These are phyloP conservation scores for Blera fallax DNA, from an alignment of 2,888 invertebrate genomes.

Conservation along the genomic window DNA sequence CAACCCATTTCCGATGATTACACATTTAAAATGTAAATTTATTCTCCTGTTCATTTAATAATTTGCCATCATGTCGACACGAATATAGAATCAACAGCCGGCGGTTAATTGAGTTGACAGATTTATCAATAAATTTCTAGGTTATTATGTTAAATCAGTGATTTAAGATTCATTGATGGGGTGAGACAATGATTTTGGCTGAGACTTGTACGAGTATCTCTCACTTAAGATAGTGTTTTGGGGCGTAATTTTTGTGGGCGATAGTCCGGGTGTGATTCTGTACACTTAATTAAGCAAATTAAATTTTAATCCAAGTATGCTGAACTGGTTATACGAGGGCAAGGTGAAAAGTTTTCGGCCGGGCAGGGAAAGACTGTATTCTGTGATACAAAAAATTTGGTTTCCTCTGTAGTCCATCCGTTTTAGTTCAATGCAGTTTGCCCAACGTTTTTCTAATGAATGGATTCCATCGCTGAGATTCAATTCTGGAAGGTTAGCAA, in stretches of 20 bases:
- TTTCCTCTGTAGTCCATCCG: too few species aligned
- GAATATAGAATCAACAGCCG: conserved; percentile 45
- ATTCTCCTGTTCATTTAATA: conserved; percentile 56
- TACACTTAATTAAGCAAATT: conserved; percentile 4
- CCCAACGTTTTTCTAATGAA: too few species aligned
- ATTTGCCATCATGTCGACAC: conserved; percentile 55
- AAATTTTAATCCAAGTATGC: background rate
- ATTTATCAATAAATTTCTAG: conserved; percentile 53
- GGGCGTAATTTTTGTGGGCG: background rate
- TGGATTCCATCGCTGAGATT: too few species aligned
- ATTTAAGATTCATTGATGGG: conserved; percentile 29
- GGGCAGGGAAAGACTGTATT: too few species aligned
- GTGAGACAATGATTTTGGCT: background rate
- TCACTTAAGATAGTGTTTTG: background rate
- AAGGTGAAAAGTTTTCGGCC: too few species aligned
- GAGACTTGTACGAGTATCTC: background rate
- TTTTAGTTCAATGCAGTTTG: too few species aligned
- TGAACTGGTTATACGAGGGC: too few species aligned
- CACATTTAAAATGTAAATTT: conserved; percentile 65
- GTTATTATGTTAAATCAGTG: conserved; percentile 40
- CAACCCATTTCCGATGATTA: conserved; percentile 51
- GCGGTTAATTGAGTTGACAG: conserved; percentile 63
- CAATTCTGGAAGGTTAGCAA: too few species aligned
- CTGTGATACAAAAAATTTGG: too few species aligned
- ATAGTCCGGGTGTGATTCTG: background rate